Conservation (phyloP, 2,888 invertebrate species). For the Agriopis aurantiaria region DNA sequence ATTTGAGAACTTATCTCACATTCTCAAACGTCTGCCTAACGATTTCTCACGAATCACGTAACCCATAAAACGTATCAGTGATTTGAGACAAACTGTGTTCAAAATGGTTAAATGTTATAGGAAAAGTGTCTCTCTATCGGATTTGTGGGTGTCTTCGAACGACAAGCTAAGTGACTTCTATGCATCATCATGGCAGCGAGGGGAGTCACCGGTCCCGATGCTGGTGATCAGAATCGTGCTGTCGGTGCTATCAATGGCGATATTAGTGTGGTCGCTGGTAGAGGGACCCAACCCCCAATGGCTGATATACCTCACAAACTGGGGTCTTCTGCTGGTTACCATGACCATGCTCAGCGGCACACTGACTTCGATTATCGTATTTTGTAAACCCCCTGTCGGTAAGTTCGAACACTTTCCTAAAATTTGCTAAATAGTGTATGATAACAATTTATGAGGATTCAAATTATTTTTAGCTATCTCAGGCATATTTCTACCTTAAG, state of each 20-base stretch:
- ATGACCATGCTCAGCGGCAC: slow-evolving; percentile 62
- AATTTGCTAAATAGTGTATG: background rate
- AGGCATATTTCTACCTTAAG: background rate
- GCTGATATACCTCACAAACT: slow-evolving; percentile 78
- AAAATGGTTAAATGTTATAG: slow-evolving; percentile 80
- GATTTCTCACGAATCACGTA: slow-evolving; percentile 11
- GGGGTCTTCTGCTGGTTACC: slow-evolving; percentile 71
- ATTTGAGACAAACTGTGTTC: slow-evolving; percentile 40
- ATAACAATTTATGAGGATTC: background rate
- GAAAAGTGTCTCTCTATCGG: slow-evolving; percentile 64
- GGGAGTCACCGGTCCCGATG: slow-evolving; percentile 72
- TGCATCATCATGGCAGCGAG: slow-evolving; percentile 78
- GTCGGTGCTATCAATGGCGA: slow-evolving; percentile 57
- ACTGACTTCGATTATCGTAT: slow-evolving; percentile 61
- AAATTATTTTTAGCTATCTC: background rate
- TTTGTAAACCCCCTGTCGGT: slow-evolving; percentile 62
- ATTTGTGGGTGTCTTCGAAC: slow-evolving; percentile 73
- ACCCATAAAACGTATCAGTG: slow-evolving; percentile 39
- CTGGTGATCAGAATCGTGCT: slow-evolving; percentile 66
- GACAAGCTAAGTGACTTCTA: slow-evolving; percentile 75
- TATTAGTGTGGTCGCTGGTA: slow-evolving; percentile 69
- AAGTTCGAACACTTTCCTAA: slow-evolving; percentile 44
- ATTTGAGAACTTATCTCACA: slow-evolving; percentile 40
- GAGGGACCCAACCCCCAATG: slow-evolving; percentile 60
- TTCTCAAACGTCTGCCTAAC: slow-evolving; percentile 22